Conservation (phyloP, 2,113 vertebrate genomes). For the Acrocephalus arundinaceus region DNA sequence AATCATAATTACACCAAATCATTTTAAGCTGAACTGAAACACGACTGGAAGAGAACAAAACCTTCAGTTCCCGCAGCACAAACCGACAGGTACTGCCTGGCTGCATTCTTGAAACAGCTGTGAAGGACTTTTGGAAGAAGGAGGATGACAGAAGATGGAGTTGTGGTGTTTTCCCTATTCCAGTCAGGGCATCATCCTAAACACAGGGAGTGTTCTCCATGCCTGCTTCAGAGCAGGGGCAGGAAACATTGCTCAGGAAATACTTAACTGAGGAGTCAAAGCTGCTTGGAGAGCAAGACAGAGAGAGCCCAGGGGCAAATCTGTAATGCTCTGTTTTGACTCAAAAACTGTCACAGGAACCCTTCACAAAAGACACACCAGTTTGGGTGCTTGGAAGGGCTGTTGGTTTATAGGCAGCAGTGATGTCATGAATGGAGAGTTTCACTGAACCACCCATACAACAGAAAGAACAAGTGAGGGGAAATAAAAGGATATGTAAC, state of each 20-base stretch:
- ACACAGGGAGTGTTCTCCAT: accelerated
- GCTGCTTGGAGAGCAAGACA: not conserved
- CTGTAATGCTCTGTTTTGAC: not conserved
- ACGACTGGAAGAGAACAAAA: not conserved
- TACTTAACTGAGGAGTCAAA: not conserved
- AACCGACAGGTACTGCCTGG: not conserved
- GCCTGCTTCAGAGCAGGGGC: not conserved
- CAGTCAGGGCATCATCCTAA: not conserved
- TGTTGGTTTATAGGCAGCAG: not conserved
- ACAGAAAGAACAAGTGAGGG: not conserved
- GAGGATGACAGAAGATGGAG: not conserved
- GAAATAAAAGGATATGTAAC: not conserved
- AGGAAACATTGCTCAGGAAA: not conserved
- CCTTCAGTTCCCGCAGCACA: not conserved
- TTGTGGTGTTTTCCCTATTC: not conserved
- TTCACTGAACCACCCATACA: not conserved
- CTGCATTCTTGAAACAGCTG: not conserved
- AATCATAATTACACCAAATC: not conserved
- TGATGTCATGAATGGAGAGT: not conserved
- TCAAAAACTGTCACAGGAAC: not conserved
- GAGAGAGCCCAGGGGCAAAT: not conserved
- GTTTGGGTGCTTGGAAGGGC: not conserved
- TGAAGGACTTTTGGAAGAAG: not conserved
- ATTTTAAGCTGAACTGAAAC: not conserved
- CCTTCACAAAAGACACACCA: not conserved